Percentiles rank a stretch among this genome's conserved stretches.
phyloP scores from a whole-genome alignment of 2,888 invertebrate genomes.

The Drosophila acutilabella region DNA sequence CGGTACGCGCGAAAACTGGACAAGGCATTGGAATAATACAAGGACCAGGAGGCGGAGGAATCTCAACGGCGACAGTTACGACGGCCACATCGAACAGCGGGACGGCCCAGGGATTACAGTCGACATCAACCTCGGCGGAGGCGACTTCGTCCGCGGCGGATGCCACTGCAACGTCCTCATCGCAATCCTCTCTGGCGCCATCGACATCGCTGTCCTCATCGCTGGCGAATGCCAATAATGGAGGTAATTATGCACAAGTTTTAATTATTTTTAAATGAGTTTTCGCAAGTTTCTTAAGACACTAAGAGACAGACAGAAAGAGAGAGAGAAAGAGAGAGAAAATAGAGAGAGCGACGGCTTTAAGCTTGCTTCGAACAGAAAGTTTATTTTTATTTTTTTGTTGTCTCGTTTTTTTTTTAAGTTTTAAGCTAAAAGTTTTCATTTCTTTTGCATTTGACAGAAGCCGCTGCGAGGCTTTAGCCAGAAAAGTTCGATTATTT shows the following conservation, averaged over 20 bases:
- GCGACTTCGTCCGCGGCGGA: constrained; percentile 87
- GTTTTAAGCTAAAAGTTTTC: constrained; percentile 57
- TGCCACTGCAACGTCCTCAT: constrained; percentile 88
- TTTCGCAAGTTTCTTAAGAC: constrained; percentile 72
- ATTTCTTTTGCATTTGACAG: constrained; percentile 66
- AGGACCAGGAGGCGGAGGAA: constrained; percentile 86
- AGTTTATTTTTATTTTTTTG: constrained; percentile 47
- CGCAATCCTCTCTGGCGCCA: constrained; percentile 86
- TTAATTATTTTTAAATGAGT: constrained; percentile 85
- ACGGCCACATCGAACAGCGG: constrained; percentile 85
- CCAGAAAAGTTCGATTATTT: constrained; percentile 49
- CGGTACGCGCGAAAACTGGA: constrained; percentile 87
- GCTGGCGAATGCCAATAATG: constrained; percentile 83
- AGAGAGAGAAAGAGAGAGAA: constrained; percentile 7
- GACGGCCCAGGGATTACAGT: constrained; percentile 85
- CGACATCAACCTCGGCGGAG: constrained; percentile 83
- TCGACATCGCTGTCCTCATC: constrained; percentile 83
- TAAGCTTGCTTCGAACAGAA: constrained; percentile 54
- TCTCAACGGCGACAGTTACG: constrained; percentile 72
- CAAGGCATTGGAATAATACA: constrained; percentile 85
- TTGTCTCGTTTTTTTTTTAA: constrained; percentile 20
- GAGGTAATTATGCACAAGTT: constrained; percentile 84
- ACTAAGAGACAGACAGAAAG: constrained; percentile 6
- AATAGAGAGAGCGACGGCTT: constrained; percentile 26
- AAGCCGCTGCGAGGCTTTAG: constrained; percentile 28